A percentile compares a stretch with the other conserved stretches of the same genome.
These are phyloP conservation scores for Piprites chloris DNA, from an alignment of 2,113 vertebrate genomes.

Conservation along the genomic window DNA sequence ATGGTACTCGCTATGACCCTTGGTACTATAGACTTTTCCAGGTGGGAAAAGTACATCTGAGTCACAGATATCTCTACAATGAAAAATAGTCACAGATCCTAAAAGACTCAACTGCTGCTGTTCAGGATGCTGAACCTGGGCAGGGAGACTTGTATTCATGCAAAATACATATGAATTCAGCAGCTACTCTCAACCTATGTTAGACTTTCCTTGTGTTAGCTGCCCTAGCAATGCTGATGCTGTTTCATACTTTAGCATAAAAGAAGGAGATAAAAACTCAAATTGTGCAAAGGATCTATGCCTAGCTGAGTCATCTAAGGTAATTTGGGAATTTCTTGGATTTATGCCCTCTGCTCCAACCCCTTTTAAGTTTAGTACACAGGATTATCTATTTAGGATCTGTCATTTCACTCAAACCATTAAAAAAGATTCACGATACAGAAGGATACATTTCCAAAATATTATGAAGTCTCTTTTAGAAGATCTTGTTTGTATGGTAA, in stretches of 20 bases:
- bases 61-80: rapidly evolving
- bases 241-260: not conserved
- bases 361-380: not conserved
- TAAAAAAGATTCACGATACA: not conserved
- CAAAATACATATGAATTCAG: not conserved
- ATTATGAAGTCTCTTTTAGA: not conserved
- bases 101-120: not conserved
- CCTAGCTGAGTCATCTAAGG: not conserved
- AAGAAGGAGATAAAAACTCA: not conserved
- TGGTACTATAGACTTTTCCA: not conserved
- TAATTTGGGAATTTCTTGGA: not conserved
- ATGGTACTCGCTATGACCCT: not conserved
- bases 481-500: not conserved
- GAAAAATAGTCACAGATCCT: not conserved
- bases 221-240: not conserved
- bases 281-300: not conserved
- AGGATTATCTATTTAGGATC: not conserved
- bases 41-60: not conserved
- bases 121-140: not conserved
- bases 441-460: not conserved
- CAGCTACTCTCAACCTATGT: not conserved
- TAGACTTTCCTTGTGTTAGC: not conserved
- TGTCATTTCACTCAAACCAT: constrained; percentile 17
- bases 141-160: not conserved
- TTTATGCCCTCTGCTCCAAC: not conserved